Evolutionary conservation across 2,888 invertebrate species (phyloP).

Genomic region (Drosophila atroscutellata): DNA sequence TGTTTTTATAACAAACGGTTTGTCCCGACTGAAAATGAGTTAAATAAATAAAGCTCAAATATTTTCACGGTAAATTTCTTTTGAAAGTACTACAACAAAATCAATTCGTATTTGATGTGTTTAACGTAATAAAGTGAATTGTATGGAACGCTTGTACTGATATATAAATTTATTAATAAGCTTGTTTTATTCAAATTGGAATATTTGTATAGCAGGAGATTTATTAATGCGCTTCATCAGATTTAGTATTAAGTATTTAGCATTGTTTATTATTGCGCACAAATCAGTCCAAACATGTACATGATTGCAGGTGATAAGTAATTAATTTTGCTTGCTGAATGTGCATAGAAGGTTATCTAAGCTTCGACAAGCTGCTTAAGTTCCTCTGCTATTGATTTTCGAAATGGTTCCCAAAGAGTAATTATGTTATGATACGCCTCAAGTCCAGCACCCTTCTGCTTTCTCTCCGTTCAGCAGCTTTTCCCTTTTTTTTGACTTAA

Average conservation of each 20-base stretch:
- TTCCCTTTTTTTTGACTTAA: conserved; percentile 1
- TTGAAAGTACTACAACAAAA: not conserved
- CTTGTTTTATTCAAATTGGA: not conserved
- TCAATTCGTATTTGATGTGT: not conserved
- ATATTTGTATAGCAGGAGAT: not conserved
- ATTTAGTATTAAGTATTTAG: not conserved
- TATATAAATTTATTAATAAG: not conserved
- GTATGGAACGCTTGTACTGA: not conserved
- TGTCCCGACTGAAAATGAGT: not conserved
- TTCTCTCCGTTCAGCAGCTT: not conserved
- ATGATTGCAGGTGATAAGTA: too few species aligned
- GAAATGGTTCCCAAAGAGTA: not conserved
- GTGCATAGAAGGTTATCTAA: not conserved
- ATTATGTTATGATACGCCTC: not conserved
- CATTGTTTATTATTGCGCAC: not conserved
- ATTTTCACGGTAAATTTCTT: not conserved
- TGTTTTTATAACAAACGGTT: not conserved
- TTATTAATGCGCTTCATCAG: too few species aligned
- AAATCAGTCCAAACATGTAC: not conserved
- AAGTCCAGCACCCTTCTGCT: not conserved
- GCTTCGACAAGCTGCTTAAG: not conserved
- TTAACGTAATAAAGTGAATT: not conserved
- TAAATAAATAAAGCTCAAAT: not conserved
- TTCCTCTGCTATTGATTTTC: not conserved
- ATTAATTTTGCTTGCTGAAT: not conserved